Evolutionary conservation across 2,888 invertebrate genomes (phyloP).

Genomic region (Campaea margaritaria): DNA sequence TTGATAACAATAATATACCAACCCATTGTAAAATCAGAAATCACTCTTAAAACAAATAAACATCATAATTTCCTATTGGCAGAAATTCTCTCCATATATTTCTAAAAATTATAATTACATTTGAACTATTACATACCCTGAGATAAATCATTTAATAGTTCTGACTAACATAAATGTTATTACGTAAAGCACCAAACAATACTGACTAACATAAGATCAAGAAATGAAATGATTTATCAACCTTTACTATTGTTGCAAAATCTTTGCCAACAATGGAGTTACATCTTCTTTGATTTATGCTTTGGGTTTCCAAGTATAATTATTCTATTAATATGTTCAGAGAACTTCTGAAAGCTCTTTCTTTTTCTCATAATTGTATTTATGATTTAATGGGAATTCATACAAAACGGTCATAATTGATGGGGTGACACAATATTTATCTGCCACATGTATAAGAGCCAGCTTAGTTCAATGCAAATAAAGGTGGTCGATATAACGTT

Average conservation of each 20-base stretch:
- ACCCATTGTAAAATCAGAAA: no score
- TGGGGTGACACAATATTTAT: no score
- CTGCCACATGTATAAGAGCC: no score
- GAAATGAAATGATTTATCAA: slow-evolving; percentile 39
- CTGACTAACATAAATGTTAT: slow-evolving; percentile 22
- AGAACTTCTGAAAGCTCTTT: not conserved
- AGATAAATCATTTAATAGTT: not conserved
- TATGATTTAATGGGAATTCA: no score
- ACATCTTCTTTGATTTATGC: slow-evolving; percentile 15
- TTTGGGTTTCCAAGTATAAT: slow-evolving; percentile 11
- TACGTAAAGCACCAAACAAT: slow-evolving; percentile 31
- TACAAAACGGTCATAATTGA: no score
- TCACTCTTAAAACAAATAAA: no score
- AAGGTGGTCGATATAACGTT: no score
- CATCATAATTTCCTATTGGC: no score
- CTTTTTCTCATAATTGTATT: not conserved
- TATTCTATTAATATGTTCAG: not conserved
- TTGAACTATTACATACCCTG: not conserved
- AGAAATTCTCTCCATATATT: no score
- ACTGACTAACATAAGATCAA: slow-evolving; percentile 28
- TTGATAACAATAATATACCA: no score
- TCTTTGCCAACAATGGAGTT: slow-evolving; percentile 27
- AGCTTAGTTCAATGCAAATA: no score
- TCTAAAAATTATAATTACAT: no score
- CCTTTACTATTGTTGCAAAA: slow-evolving; percentile 26